Base-by-base conservation (phyloP, 2,888 invertebrate genomes). In the Lypha dubia region DNA sequence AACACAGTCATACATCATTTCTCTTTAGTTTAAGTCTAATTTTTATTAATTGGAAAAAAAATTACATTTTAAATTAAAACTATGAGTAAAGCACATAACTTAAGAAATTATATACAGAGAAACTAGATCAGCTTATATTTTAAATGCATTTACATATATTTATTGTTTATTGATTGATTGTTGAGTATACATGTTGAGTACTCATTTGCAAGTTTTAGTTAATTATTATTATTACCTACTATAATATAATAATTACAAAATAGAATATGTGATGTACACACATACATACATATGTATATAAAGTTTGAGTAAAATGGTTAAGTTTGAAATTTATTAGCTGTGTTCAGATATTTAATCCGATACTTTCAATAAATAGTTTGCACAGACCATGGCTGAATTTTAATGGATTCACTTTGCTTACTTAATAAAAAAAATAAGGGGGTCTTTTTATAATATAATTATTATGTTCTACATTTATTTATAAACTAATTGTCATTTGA, bases 41-140 rank as follows among this genome's bases (percentile, higher is more conserved):
- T 76, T 83, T 77, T 77, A 60, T 71, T 71, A 38, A 8, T 46
- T 22, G 20, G 41, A 65, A 22, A 38, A 76, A 56, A 82, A 68
- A 75, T 5, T 44, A 41, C 1, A 28, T 32, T 70, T 81, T 49
- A 71, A 71, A 58, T 20, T 76, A 58, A 77, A 38, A 60, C 20
- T 70, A 76, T 58, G 15, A 73, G 20, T 35, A 49, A 62, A 60
- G 51, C 53, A 73, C 68, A 38, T 68, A 68, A 62, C 44, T 49
- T 60, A 62, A 79, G 63, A 74, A 83, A 83, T 74, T 83, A 79
- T 79, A 83, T 83, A 83, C 77, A 77, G 22, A 46, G 20, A 53
- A 15, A 44, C 65, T 58, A 53, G 68, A 74, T 44, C 68, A 74
- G 32, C 65, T 73, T 70, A 75, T 44, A 58, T 46, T 24, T 65